Conservation (phyloP, 2,888 invertebrate species). For the Liopterus haemorrhoidalis region DNA sequence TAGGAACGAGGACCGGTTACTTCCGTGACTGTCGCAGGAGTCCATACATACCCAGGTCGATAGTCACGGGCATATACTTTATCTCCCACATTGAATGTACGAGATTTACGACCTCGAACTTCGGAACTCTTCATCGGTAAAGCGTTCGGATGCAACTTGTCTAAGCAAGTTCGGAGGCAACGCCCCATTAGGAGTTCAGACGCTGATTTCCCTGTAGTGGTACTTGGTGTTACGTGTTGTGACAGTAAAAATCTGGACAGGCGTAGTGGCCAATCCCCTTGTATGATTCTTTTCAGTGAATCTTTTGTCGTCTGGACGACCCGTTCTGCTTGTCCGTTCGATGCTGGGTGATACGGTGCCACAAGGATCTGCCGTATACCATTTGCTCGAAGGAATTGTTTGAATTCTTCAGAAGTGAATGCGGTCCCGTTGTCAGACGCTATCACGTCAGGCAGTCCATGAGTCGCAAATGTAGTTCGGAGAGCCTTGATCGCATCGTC, state of each 20-base stretch:
- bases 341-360: slow-evolving; percentile 29
- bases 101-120: too few species aligned
- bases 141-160: slow-evolving; percentile 14
- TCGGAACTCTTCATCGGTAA: too few species aligned
- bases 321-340: slow-evolving; percentile 33
- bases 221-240: slow-evolving; percentile 23
- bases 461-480: slow-evolving; percentile 22
- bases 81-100: slow-evolving; percentile 14
- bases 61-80: slow-evolving; percentile 19
- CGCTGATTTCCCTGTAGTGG: slow-evolving; percentile 21
- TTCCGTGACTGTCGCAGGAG: slow-evolving; percentile 19
- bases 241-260: slow-evolving; percentile 23
- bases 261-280: slow-evolving; percentile 18
- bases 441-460: slow-evolving; percentile 31
- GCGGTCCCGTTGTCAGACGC: slow-evolving; percentile 33
- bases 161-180: slow-evolving; percentile 18
- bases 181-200: slow-evolving; percentile 25
- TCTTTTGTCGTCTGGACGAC: slow-evolving; percentile 29
- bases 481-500: slow-evolving; percentile 22
- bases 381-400: slow-evolving; percentile 25
- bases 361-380: slow-evolving; percentile 24
- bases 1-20: slow-evolving; percentile 27
- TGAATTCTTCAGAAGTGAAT: slow-evolving; percentile 32
- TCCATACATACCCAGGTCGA: slow-evolving; percentile 21
- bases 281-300: slow-evolving; percentile 17